Conservation (phyloP, 1,140 invertebrate genomes). For the Ceratina australensis region DNA sequence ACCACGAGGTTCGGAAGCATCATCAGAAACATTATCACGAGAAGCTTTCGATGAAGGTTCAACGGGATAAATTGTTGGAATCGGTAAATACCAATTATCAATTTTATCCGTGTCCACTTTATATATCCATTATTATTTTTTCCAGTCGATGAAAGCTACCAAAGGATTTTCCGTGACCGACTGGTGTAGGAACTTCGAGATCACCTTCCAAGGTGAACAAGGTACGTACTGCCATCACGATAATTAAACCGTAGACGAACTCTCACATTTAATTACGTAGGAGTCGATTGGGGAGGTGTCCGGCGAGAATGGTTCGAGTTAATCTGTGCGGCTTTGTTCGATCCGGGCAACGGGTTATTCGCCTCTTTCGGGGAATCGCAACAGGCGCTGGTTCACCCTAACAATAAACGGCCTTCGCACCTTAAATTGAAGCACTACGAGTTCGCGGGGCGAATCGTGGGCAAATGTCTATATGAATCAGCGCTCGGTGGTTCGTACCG, state of each 20-base stretch:
- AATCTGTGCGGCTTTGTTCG: conserved; percentile 92
- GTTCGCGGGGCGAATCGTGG: conserved; percentile 96
- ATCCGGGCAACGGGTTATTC: conserved; percentile 90
- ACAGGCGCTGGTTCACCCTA: conserved; percentile 93
- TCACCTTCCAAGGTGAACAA: conserved; percentile 94
- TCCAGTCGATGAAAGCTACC: conserved; percentile 89
- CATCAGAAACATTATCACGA: conserved; percentile 92
- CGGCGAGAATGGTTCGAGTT: conserved; percentile 96
- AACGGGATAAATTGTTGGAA: conserved; percentile 89
- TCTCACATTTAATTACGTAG: conserved; percentile 76
- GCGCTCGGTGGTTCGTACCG: conserved; percentile 92
- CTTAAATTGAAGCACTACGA: conserved; percentile 94
- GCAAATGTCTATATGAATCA: conserved; percentile 95
- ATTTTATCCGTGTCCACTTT: not conserved
- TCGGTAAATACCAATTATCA: conserved; percentile 80
- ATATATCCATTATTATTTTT: not conserved
- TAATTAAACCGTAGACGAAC: not conserved
- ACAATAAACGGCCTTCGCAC: conserved; percentile 86
- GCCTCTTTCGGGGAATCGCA: conserved; percentile 91
- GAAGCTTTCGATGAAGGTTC: conserved; percentile 89
- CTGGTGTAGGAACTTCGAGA: conserved; percentile 96
- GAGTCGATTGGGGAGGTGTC: conserved; percentile 96
- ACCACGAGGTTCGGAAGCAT: conserved; percentile 93
- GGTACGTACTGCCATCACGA: conserved; percentile 78
- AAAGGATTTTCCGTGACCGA: conserved; percentile 89